These are phyloP conservation scores for Patiria miniata DNA, from an alignment of 35 echinoderm and acorn worm genomes.

Conservation along the genomic window DNA sequence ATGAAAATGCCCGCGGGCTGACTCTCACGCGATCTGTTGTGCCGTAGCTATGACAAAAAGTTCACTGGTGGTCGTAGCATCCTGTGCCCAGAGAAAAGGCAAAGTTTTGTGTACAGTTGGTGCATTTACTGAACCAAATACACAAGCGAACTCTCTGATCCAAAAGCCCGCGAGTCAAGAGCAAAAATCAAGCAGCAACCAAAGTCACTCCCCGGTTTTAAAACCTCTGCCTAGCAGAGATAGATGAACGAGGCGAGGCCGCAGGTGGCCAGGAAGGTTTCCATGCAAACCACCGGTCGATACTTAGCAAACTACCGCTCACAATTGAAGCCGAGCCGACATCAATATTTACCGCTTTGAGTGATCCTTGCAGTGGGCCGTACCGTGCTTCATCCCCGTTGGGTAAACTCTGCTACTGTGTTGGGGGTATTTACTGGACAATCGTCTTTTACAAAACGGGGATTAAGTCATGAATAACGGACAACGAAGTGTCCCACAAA, in stretches of 20 bases:
- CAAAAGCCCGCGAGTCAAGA: too few relatives aligned
- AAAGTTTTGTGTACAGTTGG: too few relatives aligned
- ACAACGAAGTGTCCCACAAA: background rate
- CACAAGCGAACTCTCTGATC: too few relatives aligned
- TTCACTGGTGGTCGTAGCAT: background rate
- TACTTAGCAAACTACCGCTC: background rate
- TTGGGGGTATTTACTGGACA: background rate
- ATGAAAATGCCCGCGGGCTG: background rate
- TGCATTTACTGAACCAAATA: too few relatives aligned
- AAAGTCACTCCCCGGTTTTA: too few relatives aligned
- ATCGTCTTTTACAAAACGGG: background rate
- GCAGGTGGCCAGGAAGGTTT: constrained; percentile 18
- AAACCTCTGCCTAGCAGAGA: too few relatives aligned
- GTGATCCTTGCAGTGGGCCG: background rate
- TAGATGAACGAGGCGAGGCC: background rate
- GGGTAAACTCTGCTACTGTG: constrained; percentile 5
- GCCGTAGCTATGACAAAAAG: constrained; percentile 14
- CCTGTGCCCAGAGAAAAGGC: too few relatives aligned
- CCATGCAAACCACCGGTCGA: constrained; percentile 7
- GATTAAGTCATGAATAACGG: constrained; percentile 12
- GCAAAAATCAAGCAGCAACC: too few relatives aligned
- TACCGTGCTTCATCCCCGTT: background rate
- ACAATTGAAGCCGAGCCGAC: background rate
- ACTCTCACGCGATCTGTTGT: background rate
- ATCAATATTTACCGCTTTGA: background rate